A percentile compares a stretch with the other conserved stretches of the same genome.
These are phyloP conservation scores for Drosophila takahashii DNA, from an alignment of 1,140 invertebrate genomes.

Conservation along the genomic window DNA sequence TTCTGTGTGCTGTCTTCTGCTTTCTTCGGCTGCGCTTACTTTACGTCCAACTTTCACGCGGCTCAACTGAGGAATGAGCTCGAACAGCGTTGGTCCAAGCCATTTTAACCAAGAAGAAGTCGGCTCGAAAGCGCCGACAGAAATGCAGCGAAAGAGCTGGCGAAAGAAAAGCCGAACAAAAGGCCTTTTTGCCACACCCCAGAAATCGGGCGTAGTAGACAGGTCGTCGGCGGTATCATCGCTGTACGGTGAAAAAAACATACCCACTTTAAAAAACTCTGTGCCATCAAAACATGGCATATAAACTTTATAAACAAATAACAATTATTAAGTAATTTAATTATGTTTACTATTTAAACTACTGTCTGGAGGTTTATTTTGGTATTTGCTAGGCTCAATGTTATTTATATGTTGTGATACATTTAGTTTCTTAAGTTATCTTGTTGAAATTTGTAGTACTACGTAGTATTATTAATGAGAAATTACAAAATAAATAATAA, in stretches of 20 bases:
- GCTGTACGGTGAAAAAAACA: background rate
- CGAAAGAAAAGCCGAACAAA: constrained; percentile 46
- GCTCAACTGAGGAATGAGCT: constrained; percentile 79
- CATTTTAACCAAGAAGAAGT: constrained; percentile 81
- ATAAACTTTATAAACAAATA: too few relatives aligned
- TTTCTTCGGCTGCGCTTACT: constrained; percentile 65
- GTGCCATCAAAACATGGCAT: too few relatives aligned
- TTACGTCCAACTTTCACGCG: constrained; percentile 83
- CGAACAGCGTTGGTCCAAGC: constrained; percentile 68
- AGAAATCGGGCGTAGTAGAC: constrained; percentile 30
- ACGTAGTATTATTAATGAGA: too few relatives aligned
- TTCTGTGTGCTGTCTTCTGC: constrained; percentile 37
- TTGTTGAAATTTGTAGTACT: too few relatives aligned
- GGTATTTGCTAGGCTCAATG: too few relatives aligned
- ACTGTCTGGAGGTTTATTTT: too few relatives aligned
- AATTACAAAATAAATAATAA: too few relatives aligned
- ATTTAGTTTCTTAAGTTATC: too few relatives aligned
- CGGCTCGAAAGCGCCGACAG: constrained; percentile 47
- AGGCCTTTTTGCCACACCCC: constrained; percentile 49
- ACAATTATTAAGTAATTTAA: too few relatives aligned
- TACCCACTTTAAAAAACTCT: too few relatives aligned
- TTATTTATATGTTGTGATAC: too few relatives aligned
- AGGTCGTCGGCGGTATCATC: constrained; percentile 23
- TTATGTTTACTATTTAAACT: too few relatives aligned
- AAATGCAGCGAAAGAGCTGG: constrained; percentile 48